Evolutionary conservation across 2,888 invertebrate genomes (phyloP).

Genomic region (Eurois occulta): DNA sequence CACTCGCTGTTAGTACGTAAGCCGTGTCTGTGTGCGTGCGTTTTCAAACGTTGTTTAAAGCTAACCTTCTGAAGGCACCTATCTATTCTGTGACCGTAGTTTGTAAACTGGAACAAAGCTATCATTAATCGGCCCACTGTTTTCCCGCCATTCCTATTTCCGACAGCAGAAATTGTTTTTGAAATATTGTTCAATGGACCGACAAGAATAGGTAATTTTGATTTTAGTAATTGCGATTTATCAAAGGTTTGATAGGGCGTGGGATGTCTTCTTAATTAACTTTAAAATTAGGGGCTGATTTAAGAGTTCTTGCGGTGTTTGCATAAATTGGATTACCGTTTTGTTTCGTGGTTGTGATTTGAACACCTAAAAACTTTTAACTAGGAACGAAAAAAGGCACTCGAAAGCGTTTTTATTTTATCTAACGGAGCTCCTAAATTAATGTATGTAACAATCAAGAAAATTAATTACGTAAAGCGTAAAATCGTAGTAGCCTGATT

Average conservation of each 20-base stretch:
- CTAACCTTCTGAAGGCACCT: not conserved
- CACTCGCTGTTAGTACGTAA: not conserved
- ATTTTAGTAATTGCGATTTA: slow-evolving; percentile 62
- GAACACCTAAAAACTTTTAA: slow-evolving; percentile 1
- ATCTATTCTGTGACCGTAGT: slow-evolving; percentile 13
- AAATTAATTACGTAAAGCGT: not conserved
- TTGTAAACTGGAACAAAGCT: slow-evolving; percentile 65
- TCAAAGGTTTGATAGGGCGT: slow-evolving; percentile 43
- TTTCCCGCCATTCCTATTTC: slow-evolving; percentile 73
- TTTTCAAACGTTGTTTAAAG: not conserved
- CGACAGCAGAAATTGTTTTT: slow-evolving; percentile 73
- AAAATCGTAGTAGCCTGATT: not conserved
- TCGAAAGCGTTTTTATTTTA: not conserved
- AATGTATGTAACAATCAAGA: not conserved
- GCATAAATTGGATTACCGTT: slow-evolving; percentile 27
- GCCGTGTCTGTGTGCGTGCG: not conserved
- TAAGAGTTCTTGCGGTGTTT: slow-evolving; percentile 39
- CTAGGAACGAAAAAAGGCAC: not conserved
- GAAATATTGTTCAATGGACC: slow-evolving; percentile 68
- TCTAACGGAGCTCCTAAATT: not conserved
- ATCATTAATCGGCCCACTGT: slow-evolving; percentile 72
- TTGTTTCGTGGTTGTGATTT: slow-evolving; percentile 9
- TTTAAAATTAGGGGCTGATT: slow-evolving; percentile 52
- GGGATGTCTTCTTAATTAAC: slow-evolving; percentile 53
- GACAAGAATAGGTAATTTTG: slow-evolving; percentile 57